phyloP scores from a whole-genome alignment of 2,113 vertebrate genomes.

The Eolophus roseicapilla region DNA sequence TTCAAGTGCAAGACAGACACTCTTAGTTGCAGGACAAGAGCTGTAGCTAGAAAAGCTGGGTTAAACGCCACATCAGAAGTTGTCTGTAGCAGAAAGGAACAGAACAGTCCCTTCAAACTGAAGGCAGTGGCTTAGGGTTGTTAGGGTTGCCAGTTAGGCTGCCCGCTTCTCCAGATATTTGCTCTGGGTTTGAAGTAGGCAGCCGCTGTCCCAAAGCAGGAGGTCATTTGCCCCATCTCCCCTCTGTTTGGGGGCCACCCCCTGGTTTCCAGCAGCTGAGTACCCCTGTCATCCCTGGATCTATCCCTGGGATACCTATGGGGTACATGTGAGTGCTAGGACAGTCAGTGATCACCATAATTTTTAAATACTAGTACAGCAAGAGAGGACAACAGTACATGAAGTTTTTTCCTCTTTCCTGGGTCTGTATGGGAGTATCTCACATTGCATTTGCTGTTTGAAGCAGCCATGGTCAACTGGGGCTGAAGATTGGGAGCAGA shows the following conservation, averaged over 20 bases:
- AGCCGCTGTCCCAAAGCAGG: background rate
- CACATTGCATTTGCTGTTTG: fast-evolving
- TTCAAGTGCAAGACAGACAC: background rate
- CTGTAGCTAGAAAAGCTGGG: background rate
- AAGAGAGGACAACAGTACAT: fast-evolving
- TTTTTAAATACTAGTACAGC: fast-evolving
- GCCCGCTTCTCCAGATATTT: background rate
- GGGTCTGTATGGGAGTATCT: fast-evolving
- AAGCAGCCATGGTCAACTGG: fast-evolving
- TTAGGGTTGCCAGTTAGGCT: background rate
- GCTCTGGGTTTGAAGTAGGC: background rate
- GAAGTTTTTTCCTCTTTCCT: too few species aligned
- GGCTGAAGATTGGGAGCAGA: background rate
- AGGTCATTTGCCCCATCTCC: background rate
- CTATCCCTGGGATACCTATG: background rate
- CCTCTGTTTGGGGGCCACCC: background rate
- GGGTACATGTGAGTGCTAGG: fast-evolving
- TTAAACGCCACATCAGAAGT: fast-evolving
- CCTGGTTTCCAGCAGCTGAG: background rate
- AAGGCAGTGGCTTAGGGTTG: background rate
- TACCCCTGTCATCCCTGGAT: background rate
- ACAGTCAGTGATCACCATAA: fast-evolving
- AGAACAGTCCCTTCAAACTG: fast-evolving
- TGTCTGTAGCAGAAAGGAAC: background rate
- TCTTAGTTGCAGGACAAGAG: background rate